Conservation (phyloP, 2,888 invertebrate genomes). For the Dromius quadrimaculatus region DNA sequence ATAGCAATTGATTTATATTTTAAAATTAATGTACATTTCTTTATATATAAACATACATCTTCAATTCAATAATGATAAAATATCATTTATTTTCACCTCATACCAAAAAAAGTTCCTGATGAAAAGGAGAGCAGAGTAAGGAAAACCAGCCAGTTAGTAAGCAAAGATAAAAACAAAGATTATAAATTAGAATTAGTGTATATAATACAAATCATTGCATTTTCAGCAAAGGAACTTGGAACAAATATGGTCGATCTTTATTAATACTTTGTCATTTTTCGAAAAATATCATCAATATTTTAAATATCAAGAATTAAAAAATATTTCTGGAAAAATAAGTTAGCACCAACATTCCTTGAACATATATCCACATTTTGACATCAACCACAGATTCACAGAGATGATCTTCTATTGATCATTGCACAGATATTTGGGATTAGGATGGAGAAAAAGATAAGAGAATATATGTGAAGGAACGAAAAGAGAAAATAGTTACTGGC, state of each 20-base stretch:
- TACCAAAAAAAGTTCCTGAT: conserved; percentile 25
- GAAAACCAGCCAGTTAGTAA: conserved; percentile 18
- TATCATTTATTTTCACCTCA: conserved; percentile 38
- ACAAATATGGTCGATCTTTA: not conserved
- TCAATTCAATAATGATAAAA: conserved; percentile 29
- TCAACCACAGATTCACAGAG: conserved; percentile 1
- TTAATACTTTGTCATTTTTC: not conserved
- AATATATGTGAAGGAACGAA: conserved; percentile 59
- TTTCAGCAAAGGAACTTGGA: conserved; percentile 14
- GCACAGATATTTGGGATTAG: not conserved
- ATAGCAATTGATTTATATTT: conserved; percentile 39
- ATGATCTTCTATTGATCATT: conserved; percentile 1
- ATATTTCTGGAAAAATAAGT: not conserved
- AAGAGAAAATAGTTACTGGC: conserved; percentile 56
- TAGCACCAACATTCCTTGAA: not conserved
- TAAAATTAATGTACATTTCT: conserved; percentile 47
- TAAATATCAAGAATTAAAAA: not conserved
- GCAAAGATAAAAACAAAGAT: conserved; percentile 22
- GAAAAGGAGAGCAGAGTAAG: conserved; percentile 27
- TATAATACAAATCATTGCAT: conserved; percentile 16
- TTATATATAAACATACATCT: conserved; percentile 51
- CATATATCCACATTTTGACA: no score
- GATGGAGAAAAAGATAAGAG: conserved; percentile 21
- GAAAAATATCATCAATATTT: not conserved
- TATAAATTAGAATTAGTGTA: not conserved